Evolutionary conservation across 2,888 invertebrate species (phyloP), one percentile per base, ranked within the genome.

Genomic region (Oxyteleia sp.): DNA sequence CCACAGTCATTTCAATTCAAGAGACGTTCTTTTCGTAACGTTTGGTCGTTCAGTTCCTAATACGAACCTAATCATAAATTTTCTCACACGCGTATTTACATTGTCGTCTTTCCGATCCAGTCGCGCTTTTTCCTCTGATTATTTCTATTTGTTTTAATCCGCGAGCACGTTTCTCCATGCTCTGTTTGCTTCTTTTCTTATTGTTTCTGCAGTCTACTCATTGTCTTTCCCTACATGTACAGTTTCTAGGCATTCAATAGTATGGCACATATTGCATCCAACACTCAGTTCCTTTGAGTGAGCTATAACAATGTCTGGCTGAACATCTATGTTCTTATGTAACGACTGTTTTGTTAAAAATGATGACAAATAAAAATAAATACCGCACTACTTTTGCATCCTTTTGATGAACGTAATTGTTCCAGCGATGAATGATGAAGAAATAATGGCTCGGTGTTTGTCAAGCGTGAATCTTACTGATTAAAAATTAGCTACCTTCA

Each of bases 241-340:
- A 64, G 53, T 72, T 79, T 66, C 78, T 79, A 64, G 64, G 23
- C 57, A 72, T 72, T 79, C 64, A 72, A 72, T 79, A 66, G 64
- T 29, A 64, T 66, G 69, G 71, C 79, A 66, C 72, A 72, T 79
- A 79, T 79, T 80, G 66, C 80, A 66, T 51, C 66, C 59, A 66
- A 49, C 57, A 47, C 29, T 64, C 66, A 38, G 51, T 59, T 71
- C 38, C 35, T 79, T 72, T 66, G 23, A 72, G 29, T 66, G 38
- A 38, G 23, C 45, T 51, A 64, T 57, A 79, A 79, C 53, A 72
- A 71, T 66, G 72, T 64, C 71, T 63, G 49, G 13, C 49, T 55
- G 57, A 71, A 72, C 64, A 72, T 71, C 64, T 20, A 32, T 41
- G 49, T 43, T 43, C 53, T 63, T 69, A 71, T 57, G 66, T 64